A percentile compares a stretch with the other conserved stretches of the same genome.
phyloP scores from a whole-genome alignment of 2,888 invertebrate species.

The Amiota minor region DNA sequence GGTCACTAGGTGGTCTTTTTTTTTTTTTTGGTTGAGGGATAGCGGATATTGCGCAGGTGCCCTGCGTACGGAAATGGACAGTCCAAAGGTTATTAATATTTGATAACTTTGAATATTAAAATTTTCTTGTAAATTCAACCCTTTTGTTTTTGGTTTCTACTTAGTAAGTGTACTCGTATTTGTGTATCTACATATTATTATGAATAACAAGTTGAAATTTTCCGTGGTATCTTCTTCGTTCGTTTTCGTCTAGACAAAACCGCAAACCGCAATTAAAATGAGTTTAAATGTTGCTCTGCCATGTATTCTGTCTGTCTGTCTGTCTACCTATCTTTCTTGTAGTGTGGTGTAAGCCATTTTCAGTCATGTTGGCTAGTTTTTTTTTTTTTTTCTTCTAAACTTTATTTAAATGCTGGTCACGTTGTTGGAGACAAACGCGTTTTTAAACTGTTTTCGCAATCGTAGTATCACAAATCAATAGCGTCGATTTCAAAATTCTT shows the following conservation, averaged over 20 bases:
- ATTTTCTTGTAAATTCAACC: not conserved
- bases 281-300: not conserved
- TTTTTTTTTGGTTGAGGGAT: slow-evolving; percentile 25
- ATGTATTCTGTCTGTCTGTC: too few relatives aligned
- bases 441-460: slow-evolving; percentile 24
- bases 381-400: too few relatives aligned
- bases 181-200: not conserved
- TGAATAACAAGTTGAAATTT: too few relatives aligned
- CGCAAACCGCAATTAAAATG: slow-evolving; percentile 18
- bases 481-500: slow-evolving; percentile 4
- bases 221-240: too few relatives aligned
- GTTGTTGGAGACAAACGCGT: not conserved
- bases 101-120: slow-evolving; percentile 1
- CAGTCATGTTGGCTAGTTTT: too few relatives aligned
- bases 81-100: slow-evolving; percentile 23
- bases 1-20: slow-evolving; percentile 51
- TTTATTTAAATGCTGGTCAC: not conserved
- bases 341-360: too few relatives aligned
- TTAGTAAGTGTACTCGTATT: too few relatives aligned
- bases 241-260: not conserved
- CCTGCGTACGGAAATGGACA: slow-evolving; percentile 14
- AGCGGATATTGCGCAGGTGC: slow-evolving; percentile 47
- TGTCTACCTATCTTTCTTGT: too few relatives aligned
- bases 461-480: slow-evolving; percentile 19
- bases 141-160: not conserved